phyloP scores from a whole-genome alignment of 2,888 invertebrate genomes.

The Kryphioiulus occultus region DNA sequence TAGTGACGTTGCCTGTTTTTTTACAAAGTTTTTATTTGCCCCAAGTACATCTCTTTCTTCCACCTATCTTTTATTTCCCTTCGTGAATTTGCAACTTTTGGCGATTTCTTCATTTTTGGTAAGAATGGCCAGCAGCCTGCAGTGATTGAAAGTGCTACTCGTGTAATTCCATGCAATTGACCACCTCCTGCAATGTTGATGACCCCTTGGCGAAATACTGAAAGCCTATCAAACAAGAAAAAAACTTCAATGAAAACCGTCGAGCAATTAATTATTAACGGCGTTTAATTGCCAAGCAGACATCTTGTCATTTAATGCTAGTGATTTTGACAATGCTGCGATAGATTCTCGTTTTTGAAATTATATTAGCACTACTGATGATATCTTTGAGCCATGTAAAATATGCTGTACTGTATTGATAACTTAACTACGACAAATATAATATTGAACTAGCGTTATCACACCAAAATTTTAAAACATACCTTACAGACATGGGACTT shows the following conservation, averaged over 20 bases:
- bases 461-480: too few relatives aligned
- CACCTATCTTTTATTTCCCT: background rate
- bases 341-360: too few relatives aligned
- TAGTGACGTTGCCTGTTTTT: background rate
- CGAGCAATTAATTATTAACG: background rate
- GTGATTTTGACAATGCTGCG: too few relatives aligned
- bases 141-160: background rate
- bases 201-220: background rate
- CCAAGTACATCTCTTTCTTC: background rate
- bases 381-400: too few relatives aligned
- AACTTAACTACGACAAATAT: too few relatives aligned
- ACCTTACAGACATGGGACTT: too few relatives aligned
- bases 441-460: too few relatives aligned
- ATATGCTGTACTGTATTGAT: too few relatives aligned
- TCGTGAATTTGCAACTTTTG: conserved; percentile 17
- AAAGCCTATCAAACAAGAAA: background rate
- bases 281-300: background rate
- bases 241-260: conserved; percentile 27
- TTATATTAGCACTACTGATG: too few relatives aligned
- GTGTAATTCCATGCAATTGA: background rate
- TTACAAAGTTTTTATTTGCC: background rate
- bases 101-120: background rate
- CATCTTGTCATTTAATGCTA: background rate
- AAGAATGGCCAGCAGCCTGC: background rate
- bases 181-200: background rate